These are phyloP conservation scores for Spisula solida DNA, from an alignment of 2,888 invertebrate species.

Conservation along the genomic window DNA sequence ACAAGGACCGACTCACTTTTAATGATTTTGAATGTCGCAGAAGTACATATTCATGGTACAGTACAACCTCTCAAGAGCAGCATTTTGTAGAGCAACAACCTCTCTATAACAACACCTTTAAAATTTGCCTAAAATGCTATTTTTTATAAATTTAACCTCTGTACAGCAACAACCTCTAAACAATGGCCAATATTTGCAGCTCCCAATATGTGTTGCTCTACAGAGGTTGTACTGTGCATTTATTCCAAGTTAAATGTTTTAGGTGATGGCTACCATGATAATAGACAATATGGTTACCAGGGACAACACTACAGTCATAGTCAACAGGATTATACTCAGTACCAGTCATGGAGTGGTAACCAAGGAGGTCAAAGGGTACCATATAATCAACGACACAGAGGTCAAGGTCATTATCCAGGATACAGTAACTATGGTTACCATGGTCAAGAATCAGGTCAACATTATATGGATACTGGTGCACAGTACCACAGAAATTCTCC, in stretches of 20 bases:
- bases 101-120: too few relatives aligned
- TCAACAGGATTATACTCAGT: constrained; percentile 57
- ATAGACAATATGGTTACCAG: constrained; percentile 33
- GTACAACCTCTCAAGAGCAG: too few relatives aligned
- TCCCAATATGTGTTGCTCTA: too few relatives aligned
- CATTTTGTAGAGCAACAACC: too few relatives aligned
- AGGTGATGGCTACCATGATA: constrained; percentile 36
- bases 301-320: constrained; percentile 23
- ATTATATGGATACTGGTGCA: constrained; percentile 61
- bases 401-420: constrained; percentile 53
- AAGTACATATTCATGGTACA: too few relatives aligned
- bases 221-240: too few relatives aligned
- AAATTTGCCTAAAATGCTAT: too few relatives aligned
- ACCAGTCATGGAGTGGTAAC: constrained; percentile 63
- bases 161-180: too few relatives aligned
- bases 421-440: constrained; percentile 56
- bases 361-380: constrained; percentile 44
- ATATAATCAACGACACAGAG: constrained; percentile 33
- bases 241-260: not conserved
- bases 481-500: constrained; percentile 75
- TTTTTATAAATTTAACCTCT: too few relatives aligned
- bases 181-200: too few relatives aligned
- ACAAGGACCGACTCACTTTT: too few relatives aligned
- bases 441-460: constrained; percentile 56
- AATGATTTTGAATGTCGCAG: too few relatives aligned